A percentile compares a stretch with the other conserved stretches of the same genome.
phyloP scores from a whole-genome alignment of 2,888 invertebrate species.

The Ceriagrion tenellum region DNA sequence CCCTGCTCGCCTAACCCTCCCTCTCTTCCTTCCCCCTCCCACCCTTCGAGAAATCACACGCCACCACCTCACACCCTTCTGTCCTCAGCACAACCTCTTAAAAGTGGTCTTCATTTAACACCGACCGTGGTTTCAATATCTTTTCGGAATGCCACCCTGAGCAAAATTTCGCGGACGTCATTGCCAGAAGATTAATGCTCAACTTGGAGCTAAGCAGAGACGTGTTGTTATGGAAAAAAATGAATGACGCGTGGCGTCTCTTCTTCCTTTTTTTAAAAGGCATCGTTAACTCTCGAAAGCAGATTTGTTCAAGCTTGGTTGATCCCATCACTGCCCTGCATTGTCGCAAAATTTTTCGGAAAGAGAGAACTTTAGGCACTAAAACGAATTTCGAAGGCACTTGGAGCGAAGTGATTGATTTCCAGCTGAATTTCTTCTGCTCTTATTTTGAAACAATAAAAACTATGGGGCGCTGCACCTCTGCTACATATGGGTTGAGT shows the following conservation, averaged over 20 bases:
- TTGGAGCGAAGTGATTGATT: not conserved
- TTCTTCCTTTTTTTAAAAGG: slow-evolving; percentile 49
- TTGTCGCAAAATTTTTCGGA: not conserved
- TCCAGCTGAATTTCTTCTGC: too few species aligned
- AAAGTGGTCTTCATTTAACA: slow-evolving; percentile 52
- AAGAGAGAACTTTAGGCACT: not conserved
- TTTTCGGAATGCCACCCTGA: not conserved
- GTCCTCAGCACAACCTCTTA: slow-evolving; percentile 21
- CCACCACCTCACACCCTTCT: not conserved
- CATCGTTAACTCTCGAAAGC: not conserved
- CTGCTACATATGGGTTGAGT: too few species aligned
- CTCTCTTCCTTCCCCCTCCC: too few species aligned
- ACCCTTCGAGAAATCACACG: not conserved
- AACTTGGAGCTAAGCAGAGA: not conserved
- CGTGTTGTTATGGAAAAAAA: slow-evolving; percentile 37
- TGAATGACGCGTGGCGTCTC: slow-evolving; percentile 51
- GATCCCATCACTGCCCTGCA: not conserved
- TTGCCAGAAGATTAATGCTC: slow-evolving; percentile 35
- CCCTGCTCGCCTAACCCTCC: not conserved
- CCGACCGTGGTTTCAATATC: slow-evolving; percentile 19
- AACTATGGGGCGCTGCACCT: too few species aligned
- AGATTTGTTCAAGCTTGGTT: not conserved
- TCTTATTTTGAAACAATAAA: too few species aligned
- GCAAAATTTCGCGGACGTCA: slow-evolving; percentile 29
- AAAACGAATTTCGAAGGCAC: not conserved